Conservation (phyloP, 2,888 invertebrate genomes). For the Smittia aterrima region DNA sequence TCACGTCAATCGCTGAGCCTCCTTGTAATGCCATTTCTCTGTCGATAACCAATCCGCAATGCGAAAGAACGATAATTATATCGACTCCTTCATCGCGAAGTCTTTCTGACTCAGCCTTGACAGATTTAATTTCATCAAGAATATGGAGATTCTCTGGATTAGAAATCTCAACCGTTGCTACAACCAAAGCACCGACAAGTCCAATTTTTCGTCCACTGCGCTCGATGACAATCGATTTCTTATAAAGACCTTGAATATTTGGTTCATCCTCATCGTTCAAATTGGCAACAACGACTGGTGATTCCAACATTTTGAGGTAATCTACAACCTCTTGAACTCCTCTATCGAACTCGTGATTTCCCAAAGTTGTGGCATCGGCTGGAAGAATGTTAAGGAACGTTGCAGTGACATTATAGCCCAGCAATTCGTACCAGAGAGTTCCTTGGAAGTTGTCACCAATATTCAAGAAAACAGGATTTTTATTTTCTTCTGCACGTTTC, state of each 20-base stretch:
- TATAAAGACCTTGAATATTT: constrained; percentile 59
- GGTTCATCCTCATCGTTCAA: constrained; percentile 71
- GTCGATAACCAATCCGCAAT: constrained; percentile 72
- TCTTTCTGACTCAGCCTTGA: constrained; percentile 65
- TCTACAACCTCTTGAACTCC: constrained; percentile 69
- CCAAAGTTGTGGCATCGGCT: constrained; percentile 78
- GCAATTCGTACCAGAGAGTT: constrained; percentile 76
- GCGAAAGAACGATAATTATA: constrained; percentile 80
- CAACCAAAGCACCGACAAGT: constrained; percentile 72
- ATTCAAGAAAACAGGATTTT: constrained; percentile 67
- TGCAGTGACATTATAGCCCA: constrained; percentile 72
- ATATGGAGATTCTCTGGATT: constrained; percentile 66
- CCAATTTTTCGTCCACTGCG: constrained; percentile 68
- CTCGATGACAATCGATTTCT: constrained; percentile 64
- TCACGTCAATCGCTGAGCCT: constrained; percentile 69
- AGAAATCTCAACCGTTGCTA: constrained; percentile 65
- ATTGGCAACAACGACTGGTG: constrained; percentile 72
- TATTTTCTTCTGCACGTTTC: constrained; percentile 54
- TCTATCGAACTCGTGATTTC: constrained; percentile 86
- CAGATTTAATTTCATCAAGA: constrained; percentile 65
- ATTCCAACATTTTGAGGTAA: constrained; percentile 63
- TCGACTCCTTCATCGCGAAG: constrained; percentile 63
- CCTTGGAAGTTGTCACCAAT: constrained; percentile 85
- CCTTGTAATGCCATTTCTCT: constrained; percentile 63
- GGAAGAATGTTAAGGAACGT: constrained; percentile 70